Evolutionary conservation across 2,113 vertebrate genomes (phyloP).

Genomic region (Heterotilapia buettikoferi): DNA sequence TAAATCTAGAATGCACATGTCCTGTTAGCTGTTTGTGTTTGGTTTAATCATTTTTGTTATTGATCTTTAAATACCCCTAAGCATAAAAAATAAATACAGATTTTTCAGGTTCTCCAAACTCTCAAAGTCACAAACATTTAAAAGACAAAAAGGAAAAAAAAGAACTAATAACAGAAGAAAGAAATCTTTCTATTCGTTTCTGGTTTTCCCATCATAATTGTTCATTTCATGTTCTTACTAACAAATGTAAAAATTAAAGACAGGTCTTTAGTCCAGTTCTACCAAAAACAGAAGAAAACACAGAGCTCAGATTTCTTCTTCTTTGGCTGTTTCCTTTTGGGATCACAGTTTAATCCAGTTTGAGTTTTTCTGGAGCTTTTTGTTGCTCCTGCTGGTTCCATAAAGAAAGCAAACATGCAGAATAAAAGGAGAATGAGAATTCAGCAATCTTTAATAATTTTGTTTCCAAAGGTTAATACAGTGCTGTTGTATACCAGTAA

Average conservation of each 20-base stretch:
- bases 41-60: background rate
- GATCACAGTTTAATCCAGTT: background rate
- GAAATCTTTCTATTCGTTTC: accelerated
- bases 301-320: background rate
- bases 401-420: background rate
- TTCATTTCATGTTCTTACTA: background rate
- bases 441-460: background rate
- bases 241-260: background rate
- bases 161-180: background rate
- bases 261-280: too few relatives aligned
- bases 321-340: background rate
- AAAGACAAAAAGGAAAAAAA: background rate
- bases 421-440: background rate
- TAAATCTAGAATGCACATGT: background rate
- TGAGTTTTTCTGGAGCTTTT: background rate
- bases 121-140: background rate
- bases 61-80: background rate
- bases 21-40: background rate
- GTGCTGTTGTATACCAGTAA: background rate
- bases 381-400: background rate
- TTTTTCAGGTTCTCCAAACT: background rate
- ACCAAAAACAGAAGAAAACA: background rate
- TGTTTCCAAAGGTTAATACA: background rate
- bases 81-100: background rate
- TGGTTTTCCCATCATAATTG: background rate